Conservation (phyloP, 2,797 vertebrate genomes). For the Macropodus opercularis region DNA sequence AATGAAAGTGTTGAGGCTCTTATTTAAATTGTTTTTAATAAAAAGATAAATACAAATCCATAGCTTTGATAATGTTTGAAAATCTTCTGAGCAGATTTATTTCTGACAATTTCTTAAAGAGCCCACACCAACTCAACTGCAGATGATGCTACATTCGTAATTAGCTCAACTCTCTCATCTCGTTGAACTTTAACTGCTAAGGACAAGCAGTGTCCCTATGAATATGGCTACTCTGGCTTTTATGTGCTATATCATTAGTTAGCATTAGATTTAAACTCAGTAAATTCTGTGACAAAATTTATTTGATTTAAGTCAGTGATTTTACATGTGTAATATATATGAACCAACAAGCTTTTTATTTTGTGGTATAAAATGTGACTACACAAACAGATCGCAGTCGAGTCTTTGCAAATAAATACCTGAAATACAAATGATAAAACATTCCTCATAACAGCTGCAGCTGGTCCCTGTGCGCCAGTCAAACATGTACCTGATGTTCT, state of each 20-base stretch:
- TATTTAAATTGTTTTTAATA: too few species aligned
- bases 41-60: too few species aligned
- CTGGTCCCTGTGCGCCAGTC: slow-evolving; percentile 7
- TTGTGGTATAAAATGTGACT: slow-evolving; percentile 16
- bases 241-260: background rate
- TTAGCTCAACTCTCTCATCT: too few species aligned
- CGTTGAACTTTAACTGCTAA: background rate
- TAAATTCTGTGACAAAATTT: background rate
- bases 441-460: slow-evolving; percentile 3
- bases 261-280: background rate
- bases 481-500: background rate
- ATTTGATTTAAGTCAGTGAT: slow-evolving; percentile 36
- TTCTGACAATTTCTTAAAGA: too few species aligned
- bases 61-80: too few species aligned
- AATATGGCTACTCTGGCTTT: background rate
- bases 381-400: background rate
- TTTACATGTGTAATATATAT: too few species aligned
- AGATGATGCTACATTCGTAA: too few species aligned
- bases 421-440: slow-evolving; percentile 6
- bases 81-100: too few species aligned
- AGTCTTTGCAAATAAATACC: slow-evolving; percentile 27
- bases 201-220: too few species aligned
- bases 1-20: too few species aligned
- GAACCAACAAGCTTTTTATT: too few species aligned
- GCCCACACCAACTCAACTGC: too few species aligned